A percentile compares a stretch with the other conserved stretches of the same genome.
Conservation (phyloP, 1,140 invertebrate species). For the Parasteatoda tepidariorum region DNA sequence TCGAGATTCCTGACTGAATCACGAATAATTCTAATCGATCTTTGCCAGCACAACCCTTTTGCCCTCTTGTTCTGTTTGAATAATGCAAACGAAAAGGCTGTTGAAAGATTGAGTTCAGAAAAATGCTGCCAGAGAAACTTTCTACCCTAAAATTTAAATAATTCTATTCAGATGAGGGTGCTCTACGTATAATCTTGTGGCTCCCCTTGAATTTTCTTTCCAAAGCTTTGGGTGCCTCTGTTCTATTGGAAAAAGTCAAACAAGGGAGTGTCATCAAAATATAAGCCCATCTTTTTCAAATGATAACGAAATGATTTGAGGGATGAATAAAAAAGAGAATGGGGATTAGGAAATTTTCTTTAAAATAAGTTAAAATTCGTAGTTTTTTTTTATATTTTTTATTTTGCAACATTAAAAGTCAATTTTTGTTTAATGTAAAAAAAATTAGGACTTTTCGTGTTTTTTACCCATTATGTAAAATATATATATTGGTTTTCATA, state of each 20-base stretch:
- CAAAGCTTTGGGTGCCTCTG: too few relatives aligned
- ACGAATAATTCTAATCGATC: not conserved
- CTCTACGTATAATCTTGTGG: constrained; percentile 32
- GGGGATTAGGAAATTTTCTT: too few relatives aligned
- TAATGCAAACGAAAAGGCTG: constrained; percentile 3
- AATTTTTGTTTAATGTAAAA: too few relatives aligned
- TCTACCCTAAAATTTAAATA: constrained; percentile 31
- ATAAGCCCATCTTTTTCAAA: not conserved
- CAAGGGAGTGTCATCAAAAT: not conserved
- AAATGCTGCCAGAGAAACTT: constrained; percentile 2
- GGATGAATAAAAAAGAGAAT: too few relatives aligned
- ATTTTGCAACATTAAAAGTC: too few relatives aligned
- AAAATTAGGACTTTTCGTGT: too few relatives aligned
- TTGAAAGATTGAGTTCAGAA: constrained; percentile 24
- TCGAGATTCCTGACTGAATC: constrained; percentile 7
- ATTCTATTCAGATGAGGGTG: constrained; percentile 38
- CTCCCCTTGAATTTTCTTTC: constrained; percentile 12
- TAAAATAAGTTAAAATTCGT: too few relatives aligned
- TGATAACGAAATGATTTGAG: not conserved
- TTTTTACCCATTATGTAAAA: too few relatives aligned
- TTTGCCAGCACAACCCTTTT: not conserved
- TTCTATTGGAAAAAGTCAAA: not conserved
- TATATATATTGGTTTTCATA: too few relatives aligned
- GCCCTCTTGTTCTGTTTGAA: constrained; percentile 7
- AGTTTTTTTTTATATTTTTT: too few relatives aligned